Conservation (phyloP, 2,797 vertebrate species). For the Gallinago nigripennis region DNA sequence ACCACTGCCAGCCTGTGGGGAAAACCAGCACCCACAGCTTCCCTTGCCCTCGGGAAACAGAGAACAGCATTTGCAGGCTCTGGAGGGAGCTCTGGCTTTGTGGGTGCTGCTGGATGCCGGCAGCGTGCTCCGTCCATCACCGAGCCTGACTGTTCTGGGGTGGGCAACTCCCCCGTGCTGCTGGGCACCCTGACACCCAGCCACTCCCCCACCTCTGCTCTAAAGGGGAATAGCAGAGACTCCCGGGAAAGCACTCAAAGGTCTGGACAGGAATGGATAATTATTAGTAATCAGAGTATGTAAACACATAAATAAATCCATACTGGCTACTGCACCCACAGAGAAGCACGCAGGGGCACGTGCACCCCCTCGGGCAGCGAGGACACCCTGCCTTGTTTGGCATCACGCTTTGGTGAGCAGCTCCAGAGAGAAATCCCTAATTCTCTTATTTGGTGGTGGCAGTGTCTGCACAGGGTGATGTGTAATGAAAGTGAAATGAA, state of each 20-base stretch:
- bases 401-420: neutral
- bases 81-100: neutral
- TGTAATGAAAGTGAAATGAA: neutral
- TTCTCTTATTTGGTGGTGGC: neutral
- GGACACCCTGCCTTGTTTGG: neutral
- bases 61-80: neutral
- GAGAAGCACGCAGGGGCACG: neutral
- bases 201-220: neutral
- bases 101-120: neutral
- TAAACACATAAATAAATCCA: neutral
- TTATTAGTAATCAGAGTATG: neutral
- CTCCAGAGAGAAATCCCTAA: neutral
- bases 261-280: neutral
- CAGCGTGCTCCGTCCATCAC: rapidly evolving
- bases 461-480: neutral
- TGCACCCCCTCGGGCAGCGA: rapidly evolving
- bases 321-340: neutral
- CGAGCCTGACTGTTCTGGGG: rapidly evolving
- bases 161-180: rapidly evolving
- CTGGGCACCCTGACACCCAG: rapidly evolving
- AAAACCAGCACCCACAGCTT: neutral
- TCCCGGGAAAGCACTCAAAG: neutral
- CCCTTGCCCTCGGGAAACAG: rapidly evolving
- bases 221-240: neutral
- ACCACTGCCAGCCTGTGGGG: neutral